These are phyloP conservation scores for Eriosoma lanigerum DNA, from an alignment of 1,140 invertebrate genomes.

Conservation along the genomic window DNA sequence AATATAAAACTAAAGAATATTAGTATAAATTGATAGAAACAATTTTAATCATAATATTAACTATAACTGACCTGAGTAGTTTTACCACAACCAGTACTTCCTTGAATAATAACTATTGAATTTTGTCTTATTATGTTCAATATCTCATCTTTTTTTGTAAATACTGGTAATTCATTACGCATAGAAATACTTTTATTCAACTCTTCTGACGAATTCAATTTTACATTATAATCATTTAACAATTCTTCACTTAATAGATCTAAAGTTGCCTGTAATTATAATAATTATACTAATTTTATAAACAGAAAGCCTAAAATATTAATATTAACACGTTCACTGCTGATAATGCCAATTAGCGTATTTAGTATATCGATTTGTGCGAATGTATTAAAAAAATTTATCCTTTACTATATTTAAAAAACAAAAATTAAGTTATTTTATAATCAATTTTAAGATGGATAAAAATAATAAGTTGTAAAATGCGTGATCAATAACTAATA, in stretches of 20 bases:
- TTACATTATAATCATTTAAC: conserved; percentile 65
- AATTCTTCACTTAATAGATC: conserved; percentile 82
- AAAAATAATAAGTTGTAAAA: no score
- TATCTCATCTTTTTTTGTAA: conserved; percentile 70
- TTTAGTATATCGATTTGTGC: no score
- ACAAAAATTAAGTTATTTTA: no score
- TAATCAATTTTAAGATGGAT: no score
- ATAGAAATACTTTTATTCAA: conserved; percentile 70
- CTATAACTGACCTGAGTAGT: conserved; percentile 71
- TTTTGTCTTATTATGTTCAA: conserved; percentile 78
- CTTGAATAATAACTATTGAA: conserved; percentile 70
- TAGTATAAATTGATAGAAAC: neutral
- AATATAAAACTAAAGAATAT: neutral
- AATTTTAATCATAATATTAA: neutral
- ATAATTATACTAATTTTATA: no score
- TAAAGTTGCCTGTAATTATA: conserved; percentile 64
- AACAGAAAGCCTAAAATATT: no score
- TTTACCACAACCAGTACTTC: conserved; percentile 86
- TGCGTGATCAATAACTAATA: no score
- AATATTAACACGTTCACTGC: no score
- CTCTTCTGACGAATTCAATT: conserved; percentile 65
- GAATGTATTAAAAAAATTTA: no score
- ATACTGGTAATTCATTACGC: conserved; percentile 76
- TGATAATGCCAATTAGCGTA: no score
- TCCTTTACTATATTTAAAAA: no score